A percentile compares a stretch with the other conserved stretches of the same genome.
These are phyloP conservation scores for Pseudomyrmex flavicornis DNA, from an alignment of 1,140 invertebrate species.

Conservation along the genomic window DNA sequence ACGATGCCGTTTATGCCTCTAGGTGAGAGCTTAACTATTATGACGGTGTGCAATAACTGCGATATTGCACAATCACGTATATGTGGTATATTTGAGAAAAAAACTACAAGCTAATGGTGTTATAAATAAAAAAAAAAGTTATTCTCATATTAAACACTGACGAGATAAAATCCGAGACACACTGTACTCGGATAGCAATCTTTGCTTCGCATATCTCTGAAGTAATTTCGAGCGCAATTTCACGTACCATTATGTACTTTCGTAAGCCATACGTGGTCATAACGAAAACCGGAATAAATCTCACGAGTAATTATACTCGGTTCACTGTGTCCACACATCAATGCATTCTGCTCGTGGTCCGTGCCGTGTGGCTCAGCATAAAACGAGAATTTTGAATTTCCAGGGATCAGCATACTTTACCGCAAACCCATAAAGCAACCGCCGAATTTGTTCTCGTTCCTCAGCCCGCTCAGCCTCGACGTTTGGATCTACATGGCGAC, in stretches of 20 bases:
- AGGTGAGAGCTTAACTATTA: conserved; percentile 82
- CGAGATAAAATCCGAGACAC: conserved; percentile 8
- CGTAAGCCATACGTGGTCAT: conserved; percentile 14
- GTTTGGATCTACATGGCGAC: conserved; percentile 99
- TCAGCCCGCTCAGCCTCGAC: conserved; percentile 96
- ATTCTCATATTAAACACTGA: background rate
- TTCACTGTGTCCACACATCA: conserved; percentile 51
- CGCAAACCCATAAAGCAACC: conserved; percentile 95
- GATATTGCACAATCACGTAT: background rate
- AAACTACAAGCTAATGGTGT: background rate
- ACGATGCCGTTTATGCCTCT: conserved; percentile 98
- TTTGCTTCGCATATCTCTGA: conserved; percentile 11
- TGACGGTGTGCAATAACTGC: background rate
- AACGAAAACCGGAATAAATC: conserved; percentile 49
- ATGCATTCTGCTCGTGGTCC: conserved; percentile 25
- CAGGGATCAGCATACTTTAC: conserved; percentile 96
- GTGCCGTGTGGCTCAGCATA: conserved; percentile 21
- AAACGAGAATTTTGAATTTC: conserved; percentile 65
- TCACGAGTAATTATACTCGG: conserved; percentile 43
- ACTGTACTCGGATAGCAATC: background rate
- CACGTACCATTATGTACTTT: conserved; percentile 8
- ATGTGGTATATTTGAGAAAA: background rate
- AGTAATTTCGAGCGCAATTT: conserved; percentile 45
- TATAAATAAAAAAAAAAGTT: background rate
- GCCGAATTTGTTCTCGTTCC: conserved; percentile 96